These are phyloP conservation scores for Enteromius mattozi DNA, from an alignment of 2,797 vertebrate species.

Conservation along the genomic window DNA sequence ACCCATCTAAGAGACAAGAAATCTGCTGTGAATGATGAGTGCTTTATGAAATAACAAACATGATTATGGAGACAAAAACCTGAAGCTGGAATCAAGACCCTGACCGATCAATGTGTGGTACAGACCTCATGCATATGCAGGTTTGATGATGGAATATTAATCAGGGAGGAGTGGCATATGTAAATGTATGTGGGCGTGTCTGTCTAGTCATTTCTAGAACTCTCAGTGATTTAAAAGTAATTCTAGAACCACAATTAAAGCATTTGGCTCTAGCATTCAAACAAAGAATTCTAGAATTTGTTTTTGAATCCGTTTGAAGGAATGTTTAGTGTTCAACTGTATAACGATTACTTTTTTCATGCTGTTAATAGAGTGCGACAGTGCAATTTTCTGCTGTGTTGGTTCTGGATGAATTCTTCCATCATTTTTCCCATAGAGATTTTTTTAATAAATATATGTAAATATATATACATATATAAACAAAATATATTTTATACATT, in stretches of 20 bases:
- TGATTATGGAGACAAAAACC: conserved; percentile 49
- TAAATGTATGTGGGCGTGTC: background rate
- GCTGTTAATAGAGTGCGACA: background rate
- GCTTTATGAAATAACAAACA: conserved; percentile 49
- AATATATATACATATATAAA: background rate
- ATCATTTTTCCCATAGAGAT: background rate
- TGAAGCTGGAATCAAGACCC: conserved; percentile 64
- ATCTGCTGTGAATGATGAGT: conserved; percentile 62
- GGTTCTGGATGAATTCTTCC: background rate
- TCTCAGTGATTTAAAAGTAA: background rate
- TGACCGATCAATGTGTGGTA: conserved; percentile 45
- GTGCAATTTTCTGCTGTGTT: background rate
- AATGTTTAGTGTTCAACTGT: background rate
- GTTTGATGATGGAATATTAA: conserved; percentile 33
- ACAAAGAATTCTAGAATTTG: background rate
- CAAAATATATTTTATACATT: background rate
- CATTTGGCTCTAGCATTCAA: background rate
- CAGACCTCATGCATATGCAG: conserved; percentile 66
- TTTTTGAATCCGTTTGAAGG: background rate
- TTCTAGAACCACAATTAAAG: conserved; percentile 4
- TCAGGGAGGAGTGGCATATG: conserved; percentile 22
- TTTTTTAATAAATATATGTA: background rate
- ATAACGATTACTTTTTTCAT: background rate
- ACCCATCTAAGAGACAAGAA: conserved; percentile 63
- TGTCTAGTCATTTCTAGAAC: background rate